Base-by-base conservation (phyloP, 2,797 vertebrate species). In the Graptemys geographica region DNA sequence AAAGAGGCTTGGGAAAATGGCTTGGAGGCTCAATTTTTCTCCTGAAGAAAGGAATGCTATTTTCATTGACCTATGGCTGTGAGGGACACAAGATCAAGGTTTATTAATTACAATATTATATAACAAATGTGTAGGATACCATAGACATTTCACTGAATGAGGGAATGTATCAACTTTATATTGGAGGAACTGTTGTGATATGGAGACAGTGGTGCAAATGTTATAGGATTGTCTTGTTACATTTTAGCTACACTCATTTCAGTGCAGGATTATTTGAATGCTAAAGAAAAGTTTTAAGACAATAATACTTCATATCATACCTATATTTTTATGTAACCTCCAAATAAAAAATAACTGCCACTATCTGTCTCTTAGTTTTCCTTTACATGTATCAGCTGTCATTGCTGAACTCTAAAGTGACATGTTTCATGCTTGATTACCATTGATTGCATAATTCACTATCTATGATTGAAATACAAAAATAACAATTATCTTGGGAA, bases 31-130 rank as follows among this genome's bases (percentile, higher is more conserved):
- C 93, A 97, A 91, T 97, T 96, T 55, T 97, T 96, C 84, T 87
- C n/a, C 82, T 94, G 90, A 91, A 92, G 87, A 96, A 96, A 95
- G 97, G 86, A 97, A 97, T 95, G 83, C 31, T 88, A 91, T 97
- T 96, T 95, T 96, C 93, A 95, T 96, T 98, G 91, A 95, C 89
- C 91, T 94, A 91, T 94, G 84, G 72, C 86, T 95, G 56, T 78
- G 53, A 83, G 84, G 92, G 92, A 86, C 93, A 96, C 92, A 93
- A 80, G 92, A 96, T 96, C 85, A 85, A 94, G 88, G 92, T 81
- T 96, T 97, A 96, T 94, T 98, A 96, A 97, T 96, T 98, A 96
- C 94, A 93, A 91, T 69, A 95, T 96, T 94, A 96, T 97, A 97
- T 97, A 95, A 96, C 94, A 95, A 97, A 94, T 96, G 86, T 92